Base-by-base conservation (phyloP, 2,113 vertebrate species). In the Spheniscus mendiculus region DNA sequence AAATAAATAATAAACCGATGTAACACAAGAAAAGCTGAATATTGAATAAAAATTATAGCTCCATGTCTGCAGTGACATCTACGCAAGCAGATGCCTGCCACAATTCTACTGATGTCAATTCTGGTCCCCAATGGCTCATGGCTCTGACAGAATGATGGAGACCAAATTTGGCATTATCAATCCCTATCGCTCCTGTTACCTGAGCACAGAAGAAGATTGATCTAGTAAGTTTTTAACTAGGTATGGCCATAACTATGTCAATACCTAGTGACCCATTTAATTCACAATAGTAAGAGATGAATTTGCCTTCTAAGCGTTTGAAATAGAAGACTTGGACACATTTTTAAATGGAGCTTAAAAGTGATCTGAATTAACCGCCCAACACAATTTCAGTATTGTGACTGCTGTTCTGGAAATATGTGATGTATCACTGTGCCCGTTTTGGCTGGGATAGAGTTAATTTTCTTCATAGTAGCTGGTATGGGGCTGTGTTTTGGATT, bases 131-230 rank as follows among this genome's bases (percentile, higher is more conserved):
- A 0, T 10, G 38, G 42, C n/a, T 88, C 32, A 26, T 10, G 7
- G 29, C 42, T 87, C 61, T 11, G 10, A 70, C 0, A 36, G 18
- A 73, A 61, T 1, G 0, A 84, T 4, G 3, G 21, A 80, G 10
- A 53, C 26, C 4, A 74, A 59, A 67, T 44, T 3, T 69, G 19
- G 29, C 12, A 74, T 56, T 62, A 63, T 47, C 59, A 79, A 27
- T 9, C 13, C 17, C 15, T 69, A 38, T 7, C 0, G 0, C 12
- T 74, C 15, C 44, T 50, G 34, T 29, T 61, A 83, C 40, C 56
- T 15, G 30, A 50, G 15, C 32, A 61, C 44, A 79, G 59, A 62
- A 67, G 34, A 36, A 7, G 12, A 56, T 4, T 22, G 5, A 65
- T 55, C 20, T 29, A 56, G 4, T 1, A 36, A 65, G 25, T 29